phyloP scores from a whole-genome alignment of 2,113 vertebrate genomes.

The Oriolus oriolus region DNA sequence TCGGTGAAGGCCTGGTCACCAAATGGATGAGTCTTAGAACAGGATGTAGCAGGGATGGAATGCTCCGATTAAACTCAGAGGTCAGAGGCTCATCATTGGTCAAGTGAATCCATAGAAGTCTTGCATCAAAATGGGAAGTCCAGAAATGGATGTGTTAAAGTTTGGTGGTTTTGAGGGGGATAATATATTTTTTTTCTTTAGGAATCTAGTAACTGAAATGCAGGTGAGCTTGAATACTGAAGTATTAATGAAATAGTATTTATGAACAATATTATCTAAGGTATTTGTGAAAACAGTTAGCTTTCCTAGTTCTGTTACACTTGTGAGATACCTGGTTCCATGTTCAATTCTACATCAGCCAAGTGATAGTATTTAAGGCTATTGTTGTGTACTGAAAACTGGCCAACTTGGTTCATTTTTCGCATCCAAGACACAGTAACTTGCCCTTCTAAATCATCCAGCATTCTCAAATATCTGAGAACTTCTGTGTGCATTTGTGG shows the following conservation, averaged over 20 bases:
- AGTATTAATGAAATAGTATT: neutral
- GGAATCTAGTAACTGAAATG: neutral
- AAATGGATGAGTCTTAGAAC: neutral
- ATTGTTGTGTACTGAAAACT: neutral
- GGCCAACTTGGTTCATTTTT: neutral
- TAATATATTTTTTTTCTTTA: neutral
- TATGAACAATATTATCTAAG: neutral
- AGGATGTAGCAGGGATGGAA: neutral
- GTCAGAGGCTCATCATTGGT: neutral
- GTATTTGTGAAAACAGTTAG: neutral
- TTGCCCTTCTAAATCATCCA: neutral
- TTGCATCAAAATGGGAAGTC: neutral
- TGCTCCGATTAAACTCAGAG: neutral
- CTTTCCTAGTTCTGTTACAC: neutral
- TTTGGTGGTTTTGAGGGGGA: neutral
- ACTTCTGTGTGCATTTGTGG: fast-evolving
- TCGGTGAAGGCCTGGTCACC: neutral
- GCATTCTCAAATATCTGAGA: neutral
- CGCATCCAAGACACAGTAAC: neutral
- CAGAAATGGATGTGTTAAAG: neutral
- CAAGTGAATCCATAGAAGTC: neutral
- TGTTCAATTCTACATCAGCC: neutral
- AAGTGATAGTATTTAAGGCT: neutral
- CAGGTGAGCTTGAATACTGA: neutral
- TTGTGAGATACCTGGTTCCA: neutral